Conservation (phyloP, 2,113 vertebrate genomes). For the Otolemur garnettii region DNA sequence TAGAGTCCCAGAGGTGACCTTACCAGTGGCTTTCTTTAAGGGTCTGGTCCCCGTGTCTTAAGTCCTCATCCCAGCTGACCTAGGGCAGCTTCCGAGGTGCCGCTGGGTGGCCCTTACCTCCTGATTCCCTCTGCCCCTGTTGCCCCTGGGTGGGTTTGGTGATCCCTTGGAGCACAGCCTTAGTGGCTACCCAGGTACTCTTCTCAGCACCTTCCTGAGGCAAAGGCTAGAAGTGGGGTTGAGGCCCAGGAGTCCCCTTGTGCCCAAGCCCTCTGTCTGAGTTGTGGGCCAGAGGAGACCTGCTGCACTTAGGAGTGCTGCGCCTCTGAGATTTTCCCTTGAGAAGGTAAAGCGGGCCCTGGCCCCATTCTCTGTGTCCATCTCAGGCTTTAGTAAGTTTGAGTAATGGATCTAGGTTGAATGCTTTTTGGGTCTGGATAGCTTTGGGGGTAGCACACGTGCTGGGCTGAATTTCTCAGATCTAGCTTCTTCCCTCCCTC, state of each 20-base stretch:
- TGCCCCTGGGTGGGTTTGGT: no score
- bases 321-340: neutral
- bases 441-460: neutral
- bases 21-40: neutral
- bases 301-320: neutral
- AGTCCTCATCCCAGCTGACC: neutral
- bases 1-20: neutral
- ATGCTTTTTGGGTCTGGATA: neutral
- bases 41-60: neutral
- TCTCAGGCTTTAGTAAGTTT: neutral
- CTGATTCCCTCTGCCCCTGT: neutral
- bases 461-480: neutral
- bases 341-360: neutral
- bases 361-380: neutral
- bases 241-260: neutral
- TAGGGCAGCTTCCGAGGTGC: neutral
- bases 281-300: neutral
- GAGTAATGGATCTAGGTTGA: neutral
- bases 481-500: neutral
- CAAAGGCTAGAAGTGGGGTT: neutral
- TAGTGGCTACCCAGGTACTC: neutral
- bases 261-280: neutral
- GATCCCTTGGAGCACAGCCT: neutral
- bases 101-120: no score
- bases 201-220: neutral